These are phyloP conservation scores for Sisor rabdophorus DNA, from an alignment of 2,113 vertebrate species.

Conservation along the genomic window DNA sequence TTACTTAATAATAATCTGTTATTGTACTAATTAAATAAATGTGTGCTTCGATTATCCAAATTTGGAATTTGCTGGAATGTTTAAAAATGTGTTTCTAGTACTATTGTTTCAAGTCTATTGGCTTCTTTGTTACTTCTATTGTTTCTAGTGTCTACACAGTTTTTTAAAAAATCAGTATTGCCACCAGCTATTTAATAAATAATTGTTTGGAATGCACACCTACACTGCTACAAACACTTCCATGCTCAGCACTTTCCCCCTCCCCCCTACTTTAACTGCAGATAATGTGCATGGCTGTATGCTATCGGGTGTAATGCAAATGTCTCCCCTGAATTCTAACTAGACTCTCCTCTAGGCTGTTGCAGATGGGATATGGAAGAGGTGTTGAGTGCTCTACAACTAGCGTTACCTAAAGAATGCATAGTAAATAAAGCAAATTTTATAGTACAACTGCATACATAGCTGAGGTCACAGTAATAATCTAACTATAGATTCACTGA, in stretches of 20 bases:
- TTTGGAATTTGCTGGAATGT: neutral
- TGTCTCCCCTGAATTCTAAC: slow-evolving; percentile 24
- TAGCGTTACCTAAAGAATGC: neutral
- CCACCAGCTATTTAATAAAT: slow-evolving; percentile 17
- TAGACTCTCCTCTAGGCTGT: slow-evolving; percentile 10
- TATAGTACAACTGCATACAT: neutral
- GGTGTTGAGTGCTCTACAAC: neutral
- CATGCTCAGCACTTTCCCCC: slow-evolving; percentile 25
- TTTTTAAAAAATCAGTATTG: slow-evolving; percentile 11
- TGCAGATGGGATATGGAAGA: slow-evolving; percentile 9
- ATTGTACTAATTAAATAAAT: neutral
- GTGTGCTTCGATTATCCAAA: neutral
- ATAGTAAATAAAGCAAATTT: neutral
- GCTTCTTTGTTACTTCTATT: neutral
- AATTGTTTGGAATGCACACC: slow-evolving; percentile 14
- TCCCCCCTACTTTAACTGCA: slow-evolving; percentile 14
- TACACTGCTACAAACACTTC: neutral
- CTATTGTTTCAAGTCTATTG: neutral
- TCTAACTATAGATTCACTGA: neutral
- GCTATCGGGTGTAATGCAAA: slow-evolving; percentile 14
- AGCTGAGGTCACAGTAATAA: neutral
- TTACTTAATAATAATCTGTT: slow-evolving; percentile 5
- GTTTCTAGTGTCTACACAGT: neutral
- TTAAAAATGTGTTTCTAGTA: neutral
- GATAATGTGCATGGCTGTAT: slow-evolving; percentile 13